Conservation (phyloP, 1,140 invertebrate species). For the Oncopeltus fasciatus region DNA sequence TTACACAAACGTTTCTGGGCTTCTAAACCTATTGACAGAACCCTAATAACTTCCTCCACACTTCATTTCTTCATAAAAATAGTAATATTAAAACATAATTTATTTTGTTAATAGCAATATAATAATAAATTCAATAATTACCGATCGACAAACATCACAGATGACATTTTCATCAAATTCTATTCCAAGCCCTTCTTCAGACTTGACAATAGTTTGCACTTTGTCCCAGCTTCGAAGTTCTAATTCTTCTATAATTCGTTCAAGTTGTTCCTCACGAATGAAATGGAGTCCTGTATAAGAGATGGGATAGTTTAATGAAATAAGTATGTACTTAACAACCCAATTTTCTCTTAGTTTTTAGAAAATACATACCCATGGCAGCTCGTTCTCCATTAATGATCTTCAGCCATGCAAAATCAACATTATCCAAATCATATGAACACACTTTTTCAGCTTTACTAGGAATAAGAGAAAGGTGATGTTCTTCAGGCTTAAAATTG, state of each 20-base stretch:
- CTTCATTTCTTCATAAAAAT: too few species aligned
- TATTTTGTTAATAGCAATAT: too few species aligned
- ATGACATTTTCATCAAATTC: constrained; percentile 98
- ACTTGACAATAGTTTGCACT: constrained; percentile 83
- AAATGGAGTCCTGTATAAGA: constrained; percentile 40
- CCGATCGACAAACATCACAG: constrained; percentile 92
- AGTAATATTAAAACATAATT: too few species aligned
- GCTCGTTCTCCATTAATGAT: constrained; percentile 75
- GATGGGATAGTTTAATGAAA: too few species aligned
- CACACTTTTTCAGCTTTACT: constrained; percentile 78
- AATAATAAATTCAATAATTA: constrained; percentile 39
- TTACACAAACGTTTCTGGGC: too few species aligned
- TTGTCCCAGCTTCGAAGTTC: constrained; percentile 86
- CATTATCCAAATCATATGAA: constrained; percentile 87
- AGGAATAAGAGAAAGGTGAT: constrained; percentile 72
- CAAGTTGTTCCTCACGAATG: constrained; percentile 74
- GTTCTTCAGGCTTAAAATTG: constrained; percentile 66
- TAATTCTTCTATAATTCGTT: constrained; percentile 81
- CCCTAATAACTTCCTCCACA: too few species aligned
- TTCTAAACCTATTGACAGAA: too few species aligned
- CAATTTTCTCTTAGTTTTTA: too few species aligned
- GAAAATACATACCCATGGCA: constrained; percentile 38
- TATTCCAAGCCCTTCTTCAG: constrained; percentile 85
- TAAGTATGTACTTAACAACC: too few species aligned
- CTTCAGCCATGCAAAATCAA: constrained; percentile 81